Evolutionary conservation across 1,140 invertebrate genomes (phyloP).

Genomic region (Cotesia vestalis): DNA sequence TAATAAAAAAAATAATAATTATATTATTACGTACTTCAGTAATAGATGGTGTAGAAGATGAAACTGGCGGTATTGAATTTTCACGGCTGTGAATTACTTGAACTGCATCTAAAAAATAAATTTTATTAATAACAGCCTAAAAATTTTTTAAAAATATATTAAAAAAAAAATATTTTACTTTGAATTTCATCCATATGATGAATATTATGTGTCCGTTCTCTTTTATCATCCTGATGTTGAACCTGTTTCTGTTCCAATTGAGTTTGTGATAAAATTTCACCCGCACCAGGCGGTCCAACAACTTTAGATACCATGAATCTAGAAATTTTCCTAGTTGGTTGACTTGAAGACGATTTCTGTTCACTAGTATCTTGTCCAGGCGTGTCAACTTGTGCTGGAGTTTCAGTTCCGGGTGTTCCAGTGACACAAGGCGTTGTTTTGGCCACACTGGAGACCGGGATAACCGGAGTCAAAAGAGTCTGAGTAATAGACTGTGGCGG

Average conservation of each 20-base stretch:
- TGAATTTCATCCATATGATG: constrained; percentile 51
- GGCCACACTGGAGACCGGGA: constrained; percentile 49
- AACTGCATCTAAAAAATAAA: constrained; percentile 26
- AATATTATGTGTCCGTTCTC: constrained; percentile 27
- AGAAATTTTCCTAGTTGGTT: constrained; percentile 64
- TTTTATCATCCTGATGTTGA: constrained; percentile 47
- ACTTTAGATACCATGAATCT: constrained; percentile 68
- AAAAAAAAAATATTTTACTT: constrained; percentile 38
- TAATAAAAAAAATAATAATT: not conserved
- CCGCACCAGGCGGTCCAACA: constrained; percentile 53
- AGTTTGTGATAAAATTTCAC: constrained; percentile 40
- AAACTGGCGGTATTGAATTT: constrained; percentile 57
- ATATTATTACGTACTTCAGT: constrained; percentile 49
- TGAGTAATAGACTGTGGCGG: constrained; percentile 36
- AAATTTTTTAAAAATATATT: too few species aligned
- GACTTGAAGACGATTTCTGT: constrained; percentile 38
- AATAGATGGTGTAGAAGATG: constrained; percentile 41
- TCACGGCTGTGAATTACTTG: constrained; percentile 59
- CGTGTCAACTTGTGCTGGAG: constrained; percentile 49
- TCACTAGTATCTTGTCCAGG: constrained; percentile 45
- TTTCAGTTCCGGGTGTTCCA: constrained; percentile 50
- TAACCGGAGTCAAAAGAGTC: constrained; percentile 50
- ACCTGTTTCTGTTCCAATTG: constrained; percentile 46
- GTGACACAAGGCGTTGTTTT: constrained; percentile 50
- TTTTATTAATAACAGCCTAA: not conserved